These are phyloP conservation scores for Tachina lurida DNA, from an alignment of 2,888 invertebrate genomes.

Conservation along the genomic window DNA sequence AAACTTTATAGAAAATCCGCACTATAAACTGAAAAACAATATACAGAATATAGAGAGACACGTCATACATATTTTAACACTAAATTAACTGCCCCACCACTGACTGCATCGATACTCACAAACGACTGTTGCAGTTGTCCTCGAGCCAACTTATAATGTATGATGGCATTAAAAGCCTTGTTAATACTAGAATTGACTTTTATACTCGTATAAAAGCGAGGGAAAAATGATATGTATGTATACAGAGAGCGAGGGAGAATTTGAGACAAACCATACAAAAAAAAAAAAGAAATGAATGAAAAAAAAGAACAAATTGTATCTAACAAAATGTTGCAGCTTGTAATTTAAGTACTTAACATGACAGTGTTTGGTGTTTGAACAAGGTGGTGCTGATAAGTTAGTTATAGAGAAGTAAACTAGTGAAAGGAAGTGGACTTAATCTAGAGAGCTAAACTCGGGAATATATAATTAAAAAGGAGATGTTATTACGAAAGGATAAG, in stretches of 20 bases:
- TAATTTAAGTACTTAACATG: constrained; percentile 64
- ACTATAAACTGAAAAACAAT: constrained; percentile 13
- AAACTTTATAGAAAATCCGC: background rate
- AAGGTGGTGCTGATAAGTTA: constrained; percentile 33
- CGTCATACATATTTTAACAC: constrained; percentile 35
- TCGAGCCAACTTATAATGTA: constrained; percentile 27
- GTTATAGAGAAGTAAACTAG: background rate
- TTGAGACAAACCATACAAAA: constrained; percentile 17
- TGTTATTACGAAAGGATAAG: too few species aligned
- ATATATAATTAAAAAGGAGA: too few species aligned
- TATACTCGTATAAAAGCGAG: constrained; percentile 43
- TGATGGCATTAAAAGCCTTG: constrained; percentile 45
- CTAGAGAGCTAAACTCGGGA: too few species aligned
- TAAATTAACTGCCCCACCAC: constrained; percentile 37
- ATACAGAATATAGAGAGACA: background rate
- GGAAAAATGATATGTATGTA: background rate
- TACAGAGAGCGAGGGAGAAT: background rate
- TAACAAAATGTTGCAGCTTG: constrained; percentile 60
- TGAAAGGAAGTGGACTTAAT: background rate
- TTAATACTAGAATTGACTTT: constrained; percentile 51
- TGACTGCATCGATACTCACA: background rate
- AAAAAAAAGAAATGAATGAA: background rate
- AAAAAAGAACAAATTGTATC: constrained; percentile 6
- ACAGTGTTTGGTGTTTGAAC: constrained; percentile 36
- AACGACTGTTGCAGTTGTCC: background rate